phyloP scores from a whole-genome alignment of 1,140 invertebrate species.

The Stenopsyche tienmushanensis region DNA sequence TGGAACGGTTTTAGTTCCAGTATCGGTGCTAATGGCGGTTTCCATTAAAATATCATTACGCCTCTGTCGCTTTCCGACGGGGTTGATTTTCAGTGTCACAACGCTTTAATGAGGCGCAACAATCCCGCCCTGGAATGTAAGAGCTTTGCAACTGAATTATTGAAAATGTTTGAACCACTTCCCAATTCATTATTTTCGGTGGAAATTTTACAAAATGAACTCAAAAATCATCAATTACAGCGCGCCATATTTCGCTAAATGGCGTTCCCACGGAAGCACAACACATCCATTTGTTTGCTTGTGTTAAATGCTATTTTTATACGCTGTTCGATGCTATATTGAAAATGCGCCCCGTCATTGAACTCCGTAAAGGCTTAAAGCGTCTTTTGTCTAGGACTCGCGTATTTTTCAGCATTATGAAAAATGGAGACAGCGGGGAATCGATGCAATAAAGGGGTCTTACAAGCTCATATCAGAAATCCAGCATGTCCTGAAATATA shows the following conservation, averaged over 20 bases:
- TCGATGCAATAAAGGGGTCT: conserved; percentile 15
- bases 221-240: background rate
- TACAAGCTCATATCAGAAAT: conserved; percentile 3
- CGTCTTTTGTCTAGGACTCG: too few species aligned
- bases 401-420: conserved; percentile 22
- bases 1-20: too few species aligned
- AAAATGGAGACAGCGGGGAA: conserved; percentile 4
- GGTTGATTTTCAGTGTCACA: background rate
- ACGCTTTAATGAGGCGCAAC: background rate
- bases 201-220: background rate
- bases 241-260: background rate
- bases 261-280: too few species aligned
- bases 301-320: too few species aligned
- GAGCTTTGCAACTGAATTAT: conserved; percentile 11
- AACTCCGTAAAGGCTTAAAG: too few species aligned
- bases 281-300: too few species aligned
- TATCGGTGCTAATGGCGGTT: conserved; percentile 14
- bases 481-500: conserved; percentile 7
- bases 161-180: background rate
- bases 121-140: background rate
- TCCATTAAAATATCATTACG: conserved; percentile 29
- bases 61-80: conserved; percentile 1
- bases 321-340: too few species aligned
- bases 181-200: background rate
- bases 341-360: too few species aligned